A percentile compares a stretch with the other conserved stretches of the same genome.
Conservation (phyloP, 2,888 invertebrate genomes). For the Cylloceria caligata region DNA sequence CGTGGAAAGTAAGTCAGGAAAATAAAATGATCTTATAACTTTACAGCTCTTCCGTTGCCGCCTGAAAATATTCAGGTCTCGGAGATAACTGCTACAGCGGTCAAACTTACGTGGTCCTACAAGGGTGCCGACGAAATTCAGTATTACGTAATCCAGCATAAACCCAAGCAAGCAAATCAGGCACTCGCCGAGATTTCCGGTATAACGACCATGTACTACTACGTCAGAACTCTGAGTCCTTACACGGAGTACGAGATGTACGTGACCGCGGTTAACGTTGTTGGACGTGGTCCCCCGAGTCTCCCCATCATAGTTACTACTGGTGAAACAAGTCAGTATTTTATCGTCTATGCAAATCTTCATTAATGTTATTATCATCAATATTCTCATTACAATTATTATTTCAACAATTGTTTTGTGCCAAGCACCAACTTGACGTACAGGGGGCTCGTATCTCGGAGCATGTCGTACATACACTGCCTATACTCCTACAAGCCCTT, state of each 20-base stretch:
- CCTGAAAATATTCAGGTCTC: conserved; percentile 96
- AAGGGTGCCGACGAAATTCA: conserved; percentile 95
- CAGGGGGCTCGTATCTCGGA: conserved; percentile 1
- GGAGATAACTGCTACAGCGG: conserved; percentile 97
- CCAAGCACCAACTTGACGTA: neutral
- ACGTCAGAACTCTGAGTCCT: conserved; percentile 95
- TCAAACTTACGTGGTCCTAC: conserved; percentile 97
- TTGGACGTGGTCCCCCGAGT: conserved; percentile 96
- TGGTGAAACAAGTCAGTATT: conserved; percentile 95
- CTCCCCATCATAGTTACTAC: conserved; percentile 96
- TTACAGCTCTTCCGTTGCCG: conserved; percentile 94
- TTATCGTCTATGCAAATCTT: neutral
- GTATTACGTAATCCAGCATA: conserved; percentile 98
- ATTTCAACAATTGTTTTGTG: neutral
- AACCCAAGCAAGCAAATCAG: conserved; percentile 96
- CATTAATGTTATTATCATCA: conserved; percentile 11
- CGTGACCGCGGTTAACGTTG: conserved; percentile 97
- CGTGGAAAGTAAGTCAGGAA: neutral
- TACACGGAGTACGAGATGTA: conserved; percentile 98
- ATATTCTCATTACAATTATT: neutral
- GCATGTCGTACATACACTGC: conserved; percentile 20
- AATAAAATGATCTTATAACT: neutral
- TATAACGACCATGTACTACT: conserved; percentile 96
- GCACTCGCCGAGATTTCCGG: conserved; percentile 97
- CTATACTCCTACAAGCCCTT: neutral